Conservation (phyloP, 2,888 invertebrate species). For the Pterostichus madidus region DNA sequence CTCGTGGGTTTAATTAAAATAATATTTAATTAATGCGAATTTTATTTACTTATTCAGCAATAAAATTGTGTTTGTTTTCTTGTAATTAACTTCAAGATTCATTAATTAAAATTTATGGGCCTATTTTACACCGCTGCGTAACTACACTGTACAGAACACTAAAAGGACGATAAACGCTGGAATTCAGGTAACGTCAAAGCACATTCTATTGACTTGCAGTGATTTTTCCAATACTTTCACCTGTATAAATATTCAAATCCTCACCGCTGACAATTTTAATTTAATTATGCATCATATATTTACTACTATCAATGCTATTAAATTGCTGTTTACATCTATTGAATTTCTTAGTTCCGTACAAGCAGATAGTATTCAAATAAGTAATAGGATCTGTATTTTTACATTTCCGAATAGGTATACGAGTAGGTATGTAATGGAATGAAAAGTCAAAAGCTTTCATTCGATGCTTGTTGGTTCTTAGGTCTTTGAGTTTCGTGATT, state of each 20-base stretch:
- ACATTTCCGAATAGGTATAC: too few species aligned
- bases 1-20: slow-evolving; percentile 25
- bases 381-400: too few species aligned
- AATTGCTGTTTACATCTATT: too few species aligned
- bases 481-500: too few species aligned
- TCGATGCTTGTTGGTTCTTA: too few species aligned
- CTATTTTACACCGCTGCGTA: slow-evolving; percentile 27
- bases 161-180: background rate
- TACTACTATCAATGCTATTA: too few species aligned
- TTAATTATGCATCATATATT: too few species aligned
- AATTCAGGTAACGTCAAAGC: background rate
- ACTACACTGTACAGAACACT: slow-evolving; percentile 10
- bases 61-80: slow-evolving; percentile 41
- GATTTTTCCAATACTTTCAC: slow-evolving; percentile 11
- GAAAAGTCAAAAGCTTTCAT: too few species aligned
- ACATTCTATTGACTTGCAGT: background rate
- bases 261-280: too few species aligned
- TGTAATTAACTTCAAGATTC: slow-evolving; percentile 44
- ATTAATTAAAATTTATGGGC: slow-evolving; percentile 52
- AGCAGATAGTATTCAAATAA: too few species aligned
- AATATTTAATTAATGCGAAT: slow-evolving; percentile 44
- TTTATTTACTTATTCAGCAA: slow-evolving; percentile 28
- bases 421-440: too few species aligned
- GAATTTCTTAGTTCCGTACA: too few species aligned
- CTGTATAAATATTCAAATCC: background rate